phyloP scores from a whole-genome alignment of 2,888 invertebrate genomes.

The Piscicola geometra region DNA sequence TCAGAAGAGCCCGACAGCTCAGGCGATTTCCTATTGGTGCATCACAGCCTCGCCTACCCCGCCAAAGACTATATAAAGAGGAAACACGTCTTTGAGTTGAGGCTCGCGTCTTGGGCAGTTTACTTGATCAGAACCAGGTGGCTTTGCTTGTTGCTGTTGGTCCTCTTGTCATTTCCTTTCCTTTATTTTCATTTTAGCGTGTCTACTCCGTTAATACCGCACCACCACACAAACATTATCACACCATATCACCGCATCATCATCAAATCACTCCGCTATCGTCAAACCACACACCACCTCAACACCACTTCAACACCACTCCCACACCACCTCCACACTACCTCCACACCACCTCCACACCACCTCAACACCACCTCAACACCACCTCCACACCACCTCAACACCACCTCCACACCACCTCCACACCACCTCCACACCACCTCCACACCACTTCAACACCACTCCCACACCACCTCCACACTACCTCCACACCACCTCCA shows the following conservation, averaged over 20 bases:
- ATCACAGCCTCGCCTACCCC: constrained; percentile 89
- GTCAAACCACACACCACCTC: background rate
- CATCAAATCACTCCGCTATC: background rate
- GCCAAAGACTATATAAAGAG: constrained; percentile 87
- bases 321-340: too few species aligned
- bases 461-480: background rate
- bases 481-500: too few species aligned
- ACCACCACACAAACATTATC: background rate
- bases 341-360: too few species aligned
- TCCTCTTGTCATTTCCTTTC: background rate
- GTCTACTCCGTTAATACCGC: background rate
- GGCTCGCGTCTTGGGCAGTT: constrained; percentile 94
- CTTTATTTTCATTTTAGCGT: background rate
- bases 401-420: too few species aligned
- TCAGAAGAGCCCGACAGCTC: constrained; percentile 46
- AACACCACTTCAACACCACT: too few species aligned
- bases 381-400: too few species aligned
- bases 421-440: background rate
- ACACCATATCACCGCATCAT: background rate
- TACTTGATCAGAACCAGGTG: constrained; percentile 95
- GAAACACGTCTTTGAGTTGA: constrained; percentile 91
- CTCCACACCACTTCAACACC: background rate
- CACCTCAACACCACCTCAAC: too few species aligned
- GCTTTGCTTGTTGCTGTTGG: constrained; percentile 36
- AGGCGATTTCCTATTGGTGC: constrained; percentile 66